A percentile compares a stretch with the other conserved stretches of the same genome.
Conservation (phyloP, 2,113 vertebrate species). For the Notothenia coriiceps region DNA sequence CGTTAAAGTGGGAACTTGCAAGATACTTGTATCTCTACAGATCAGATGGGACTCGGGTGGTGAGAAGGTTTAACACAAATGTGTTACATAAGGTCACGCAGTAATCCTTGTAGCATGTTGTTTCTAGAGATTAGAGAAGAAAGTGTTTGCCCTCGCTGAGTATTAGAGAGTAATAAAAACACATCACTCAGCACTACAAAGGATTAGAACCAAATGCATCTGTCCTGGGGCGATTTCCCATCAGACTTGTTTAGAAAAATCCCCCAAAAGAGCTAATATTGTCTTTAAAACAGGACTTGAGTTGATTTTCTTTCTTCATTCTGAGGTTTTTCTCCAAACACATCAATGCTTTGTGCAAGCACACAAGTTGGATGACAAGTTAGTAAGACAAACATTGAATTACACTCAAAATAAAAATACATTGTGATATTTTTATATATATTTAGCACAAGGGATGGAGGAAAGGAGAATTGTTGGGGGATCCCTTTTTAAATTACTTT, state of each 20-base stretch:
- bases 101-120: slow-evolving; percentile 64
- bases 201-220: slow-evolving; percentile 37
- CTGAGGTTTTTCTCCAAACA: background rate
- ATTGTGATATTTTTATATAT: background rate
- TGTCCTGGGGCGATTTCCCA: background rate
- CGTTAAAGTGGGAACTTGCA: background rate
- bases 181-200: slow-evolving; percentile 36
- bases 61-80: slow-evolving; percentile 46
- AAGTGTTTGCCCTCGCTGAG: slow-evolving; percentile 54
- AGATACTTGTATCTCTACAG: background rate
- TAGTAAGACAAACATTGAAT: slow-evolving; percentile 14
- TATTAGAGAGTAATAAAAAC: slow-evolving; percentile 40
- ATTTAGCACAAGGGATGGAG: background rate
- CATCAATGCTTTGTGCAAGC: slow-evolving; percentile 1
- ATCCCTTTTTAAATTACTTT: background rate
- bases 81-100: slow-evolving; percentile 42
- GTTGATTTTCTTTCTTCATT: background rate
- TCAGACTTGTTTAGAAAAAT: slow-evolving; percentile 20
- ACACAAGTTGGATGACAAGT: slow-evolving; percentile 17
- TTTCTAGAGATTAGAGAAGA: slow-evolving; percentile 54
- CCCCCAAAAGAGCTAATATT: slow-evolving; percentile 21
- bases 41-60: slow-evolving; percentile 29
- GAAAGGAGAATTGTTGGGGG: background rate
- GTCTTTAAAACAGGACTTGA: slow-evolving; percentile 4
- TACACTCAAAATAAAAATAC: slow-evolving; percentile 7